Base-by-base conservation (phyloP, 2,113 vertebrate genomes). In the Epinephelus cyanopodus region DNA sequence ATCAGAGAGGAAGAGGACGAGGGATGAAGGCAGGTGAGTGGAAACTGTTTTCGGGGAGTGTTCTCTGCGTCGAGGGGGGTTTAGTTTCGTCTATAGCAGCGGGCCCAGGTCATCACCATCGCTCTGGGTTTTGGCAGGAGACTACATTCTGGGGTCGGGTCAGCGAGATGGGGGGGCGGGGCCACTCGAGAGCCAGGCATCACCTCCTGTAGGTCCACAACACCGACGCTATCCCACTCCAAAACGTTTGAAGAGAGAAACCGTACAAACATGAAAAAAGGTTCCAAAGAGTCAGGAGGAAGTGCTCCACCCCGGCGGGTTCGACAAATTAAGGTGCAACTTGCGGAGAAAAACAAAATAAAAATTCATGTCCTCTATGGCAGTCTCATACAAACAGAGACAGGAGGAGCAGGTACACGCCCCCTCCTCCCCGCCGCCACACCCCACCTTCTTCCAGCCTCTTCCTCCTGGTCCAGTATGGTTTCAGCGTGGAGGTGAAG, bases 321-420 rank as follows among this genome's bases (percentile, higher is more conserved):
- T 23, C 29, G 23, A 91, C 81, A 95, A 93, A 90, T 89, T 94
- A 96, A 95, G 94, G 94, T 95, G 95, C 94, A 95, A 93, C 85
- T 93, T 93, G 90, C 89, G 79, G 90, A 81, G 71, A 80, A 85
- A 87, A 82, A 64, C 45, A 79, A 89, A 83, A 82, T 60, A 56
- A 90, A 56, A 82, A 61, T 52, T 81, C 39, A 71, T 29, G 89
- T 91, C 87, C 77, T 91, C 74, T 82, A 84, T 88, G 88, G 84
- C 91, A 42, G 83, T 88, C 92, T 92, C 91, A 50, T 74, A 89
- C 74, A 93, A 91, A 90, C 79, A 83, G 90, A 93, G 90, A 89
- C 81, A 23, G 48, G 58, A 73, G 67, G 29, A 84, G 67, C 72
- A 69, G 52, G 70, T 14, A 29, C 42, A 7, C 13, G 4, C 53